These are phyloP conservation scores for Neotoma lepida DNA, from an alignment of 2,113 vertebrate species.

Conservation along the genomic window DNA sequence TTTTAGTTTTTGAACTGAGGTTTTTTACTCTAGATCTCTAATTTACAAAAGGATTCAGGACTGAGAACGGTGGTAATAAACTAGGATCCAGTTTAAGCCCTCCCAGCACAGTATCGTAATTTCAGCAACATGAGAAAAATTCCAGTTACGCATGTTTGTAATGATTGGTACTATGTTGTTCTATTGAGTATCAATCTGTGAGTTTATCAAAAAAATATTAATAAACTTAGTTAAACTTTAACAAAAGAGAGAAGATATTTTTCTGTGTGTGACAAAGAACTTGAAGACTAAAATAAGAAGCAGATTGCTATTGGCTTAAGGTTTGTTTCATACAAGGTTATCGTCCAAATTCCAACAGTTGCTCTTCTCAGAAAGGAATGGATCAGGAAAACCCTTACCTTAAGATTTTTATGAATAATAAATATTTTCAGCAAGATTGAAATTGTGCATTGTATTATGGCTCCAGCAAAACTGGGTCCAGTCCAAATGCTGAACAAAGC, in stretches of 20 bases:
- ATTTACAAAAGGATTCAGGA: background rate
- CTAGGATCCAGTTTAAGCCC: background rate
- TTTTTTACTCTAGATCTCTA: background rate
- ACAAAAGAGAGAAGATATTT: background rate
- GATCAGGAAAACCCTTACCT: constrained; percentile 2
- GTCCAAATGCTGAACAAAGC: background rate
- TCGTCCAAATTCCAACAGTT: constrained; percentile 43
- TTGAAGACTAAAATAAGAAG: background rate
- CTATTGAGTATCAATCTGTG: background rate
- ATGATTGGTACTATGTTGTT: background rate
- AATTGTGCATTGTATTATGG: background rate
- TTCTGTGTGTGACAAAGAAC: background rate
- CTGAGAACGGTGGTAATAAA: background rate
- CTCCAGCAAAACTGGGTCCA: background rate
- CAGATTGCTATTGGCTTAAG: constrained; percentile 10
- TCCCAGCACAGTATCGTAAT: background rate
- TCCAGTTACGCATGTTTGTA: background rate
- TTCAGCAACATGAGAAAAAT: background rate
- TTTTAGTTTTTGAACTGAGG: background rate
- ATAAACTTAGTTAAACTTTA: background rate
- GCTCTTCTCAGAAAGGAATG: constrained; percentile 1
- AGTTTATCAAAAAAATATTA: background rate
- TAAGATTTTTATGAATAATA: constrained; percentile 43
- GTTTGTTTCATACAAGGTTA: constrained; percentile 8
- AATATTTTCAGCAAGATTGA: constrained; percentile 26